Evolutionary conservation across 2,113 vertebrate species (phyloP).

Genomic region (Thalassarche chlororhynchos): DNA sequence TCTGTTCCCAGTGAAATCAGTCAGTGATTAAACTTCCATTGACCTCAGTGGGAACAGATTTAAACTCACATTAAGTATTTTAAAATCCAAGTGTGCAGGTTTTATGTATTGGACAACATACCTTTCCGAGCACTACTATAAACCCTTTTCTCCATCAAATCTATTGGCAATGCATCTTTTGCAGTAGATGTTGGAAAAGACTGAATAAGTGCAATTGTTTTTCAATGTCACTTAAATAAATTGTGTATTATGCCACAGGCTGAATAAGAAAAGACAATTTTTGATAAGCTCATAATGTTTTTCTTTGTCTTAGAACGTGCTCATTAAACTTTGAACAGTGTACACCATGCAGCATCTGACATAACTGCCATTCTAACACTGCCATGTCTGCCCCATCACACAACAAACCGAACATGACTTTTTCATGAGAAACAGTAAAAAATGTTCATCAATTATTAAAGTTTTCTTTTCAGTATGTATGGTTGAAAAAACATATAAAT

Average conservation of each 20-base stretch:
- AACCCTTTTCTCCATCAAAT: not conserved
- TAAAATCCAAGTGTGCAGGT: slow-evolving; percentile 1
- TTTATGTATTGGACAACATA: not conserved
- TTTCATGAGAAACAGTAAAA: slow-evolving; percentile 73
- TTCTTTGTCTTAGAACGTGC: slow-evolving; percentile 24
- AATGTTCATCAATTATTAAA: slow-evolving; percentile 70
- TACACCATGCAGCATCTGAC: not conserved
- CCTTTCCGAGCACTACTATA: not conserved
- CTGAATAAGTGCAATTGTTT: not conserved
- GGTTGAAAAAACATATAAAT: not conserved
- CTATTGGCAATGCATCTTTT: not conserved
- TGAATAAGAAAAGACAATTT: not conserved
- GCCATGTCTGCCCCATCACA: slow-evolving; percentile 16
- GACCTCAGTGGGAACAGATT: slow-evolving; percentile 31
- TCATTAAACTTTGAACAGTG: slow-evolving; percentile 68
- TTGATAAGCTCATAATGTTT: slow-evolving; percentile 2
- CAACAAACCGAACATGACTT: slow-evolving; percentile 61
- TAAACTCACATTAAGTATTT: not conserved
- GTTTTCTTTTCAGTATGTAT: not conserved
- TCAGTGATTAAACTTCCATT: slow-evolving; percentile 41
- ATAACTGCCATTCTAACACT: not conserved
- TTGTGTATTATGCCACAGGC: not conserved
- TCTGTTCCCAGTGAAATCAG: slow-evolving; percentile 36
- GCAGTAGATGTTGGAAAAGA: not conserved
- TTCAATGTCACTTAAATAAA: not conserved